Evolutionary conservation across 2,113 vertebrate genomes (phyloP), one percentile per base, ranked within the genome.

Genomic region (Ammodytes marinus): DNA sequence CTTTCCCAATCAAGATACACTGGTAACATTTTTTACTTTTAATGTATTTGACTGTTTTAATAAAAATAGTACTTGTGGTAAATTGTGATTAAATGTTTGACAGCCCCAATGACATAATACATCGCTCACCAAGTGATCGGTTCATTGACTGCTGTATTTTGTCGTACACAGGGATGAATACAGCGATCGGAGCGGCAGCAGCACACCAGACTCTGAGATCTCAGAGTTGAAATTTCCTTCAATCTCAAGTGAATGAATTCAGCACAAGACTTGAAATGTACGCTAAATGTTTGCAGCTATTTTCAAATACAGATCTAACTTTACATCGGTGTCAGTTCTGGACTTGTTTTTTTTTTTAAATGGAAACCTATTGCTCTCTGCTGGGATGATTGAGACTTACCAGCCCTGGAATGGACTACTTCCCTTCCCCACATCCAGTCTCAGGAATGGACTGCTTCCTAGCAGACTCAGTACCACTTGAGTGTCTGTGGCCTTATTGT

Each of bases 131-230:
- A 27, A 27, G 27, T 27, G 27, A 27, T 27, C 15, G 12, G 4
- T 13, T 52, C 39, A 14, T 10, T 35, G 39, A 37, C 0, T 2
- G 27, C 3, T 1, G 0, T 0, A 1, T 71, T 40, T 35, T 42
- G 39, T 75, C 17, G 77, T 71, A 17, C 69, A 9, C 95, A 99
- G 98, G 90, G 98, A 99, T 77, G 97, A 96, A 0, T 99, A 99
- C 88, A 99, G 98, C 0, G 97, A 98, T 39, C 89, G 91, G 5
- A 99, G 98, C 4, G 96, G 96, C 76, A 97, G 96, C 95, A 99
- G 97, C 89, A 97, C 95, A 0, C 97, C 98, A 0, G 97, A 99
- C 92, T 94, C 95, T 0, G 98, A 99, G 87, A 97, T 99, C 14
- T 95, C 96, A 0, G 97, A 98, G 46, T 77, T 99, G 58, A 98